Percentiles rank a stretch among this genome's conserved stretches.
Conservation (phyloP, 2,888 invertebrate species). For the Caenorhabditis sp. region DNA sequence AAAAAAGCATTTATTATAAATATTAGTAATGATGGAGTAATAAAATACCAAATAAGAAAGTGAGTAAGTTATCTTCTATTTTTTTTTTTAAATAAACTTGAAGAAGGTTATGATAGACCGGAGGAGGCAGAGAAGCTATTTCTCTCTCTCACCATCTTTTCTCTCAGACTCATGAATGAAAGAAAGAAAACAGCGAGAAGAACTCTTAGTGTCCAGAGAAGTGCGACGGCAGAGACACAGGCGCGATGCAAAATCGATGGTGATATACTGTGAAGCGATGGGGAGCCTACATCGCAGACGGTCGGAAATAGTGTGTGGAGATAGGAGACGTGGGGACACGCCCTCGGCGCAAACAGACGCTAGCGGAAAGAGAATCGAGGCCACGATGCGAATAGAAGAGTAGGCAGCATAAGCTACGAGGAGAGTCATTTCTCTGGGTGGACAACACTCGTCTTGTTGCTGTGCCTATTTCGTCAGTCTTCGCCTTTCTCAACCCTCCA, state of each 20-base stretch:
- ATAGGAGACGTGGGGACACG: background rate
- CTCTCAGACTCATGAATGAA: too few species aligned
- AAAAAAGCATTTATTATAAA: too few species aligned
- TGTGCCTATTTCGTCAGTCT: conserved; percentile 37
- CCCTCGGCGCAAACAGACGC: conserved; percentile 35
- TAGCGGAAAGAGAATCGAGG: conserved; percentile 42
- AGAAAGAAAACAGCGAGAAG: too few species aligned
- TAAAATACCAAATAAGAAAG: too few species aligned
- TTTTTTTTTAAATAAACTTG: too few species aligned
- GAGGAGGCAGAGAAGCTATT: conserved; percentile 3
- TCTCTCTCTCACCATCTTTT: conserved; percentile 4
- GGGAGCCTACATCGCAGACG: too few species aligned
- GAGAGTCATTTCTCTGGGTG: conserved; percentile 14
- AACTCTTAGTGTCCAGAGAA: too few species aligned
- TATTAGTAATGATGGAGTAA: too few species aligned
- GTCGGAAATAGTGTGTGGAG: conserved; percentile 11
- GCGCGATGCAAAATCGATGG: too few species aligned
- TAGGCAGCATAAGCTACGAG: background rate
- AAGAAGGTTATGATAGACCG: background rate
- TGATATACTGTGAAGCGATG: too few species aligned
- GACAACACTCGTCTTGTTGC: conserved; percentile 25
- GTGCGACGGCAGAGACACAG: too few species aligned
- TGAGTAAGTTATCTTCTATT: too few species aligned
- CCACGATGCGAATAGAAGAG: conserved; percentile 13
- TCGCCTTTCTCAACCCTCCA: conserved; percentile 30